Evolutionary conservation across 2,113 vertebrate species (phyloP).

Genomic region (Merops nubicus): DNA sequence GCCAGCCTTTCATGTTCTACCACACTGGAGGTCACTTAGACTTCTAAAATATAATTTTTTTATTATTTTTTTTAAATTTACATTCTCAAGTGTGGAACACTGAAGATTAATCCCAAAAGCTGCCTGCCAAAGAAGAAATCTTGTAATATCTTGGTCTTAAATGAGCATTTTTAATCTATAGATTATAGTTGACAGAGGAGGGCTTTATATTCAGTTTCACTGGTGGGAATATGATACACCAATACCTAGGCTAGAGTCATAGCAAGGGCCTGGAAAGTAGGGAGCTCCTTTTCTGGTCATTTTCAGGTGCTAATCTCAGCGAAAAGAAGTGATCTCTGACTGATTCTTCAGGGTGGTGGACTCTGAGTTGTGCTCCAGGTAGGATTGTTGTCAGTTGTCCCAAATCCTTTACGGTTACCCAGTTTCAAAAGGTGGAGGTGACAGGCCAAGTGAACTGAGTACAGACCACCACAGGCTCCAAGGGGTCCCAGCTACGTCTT

Average conservation of each 20-base stretch:
- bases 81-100: neutral
- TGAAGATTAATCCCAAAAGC: neutral
- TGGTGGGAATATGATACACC: neutral
- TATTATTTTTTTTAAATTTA: neutral
- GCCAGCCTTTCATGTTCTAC: neutral
- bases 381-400: neutral
- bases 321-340: neutral
- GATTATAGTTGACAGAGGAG: neutral
- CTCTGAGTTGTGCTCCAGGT: neutral
- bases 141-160: neutral
- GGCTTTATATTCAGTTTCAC: neutral
- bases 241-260: neutral
- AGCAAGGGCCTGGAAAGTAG: neutral
- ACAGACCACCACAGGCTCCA: neutral
- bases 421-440: neutral
- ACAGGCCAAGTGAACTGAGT: neutral
- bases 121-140: neutral
- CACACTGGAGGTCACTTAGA: neutral
- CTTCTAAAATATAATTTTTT: neutral
- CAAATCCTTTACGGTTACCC: neutral
- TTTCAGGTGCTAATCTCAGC: neutral
- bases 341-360: neutral
- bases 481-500: accelerated
- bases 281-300: neutral
- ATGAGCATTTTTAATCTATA: neutral